These are phyloP conservation scores for Cerastis rubricosa DNA, from an alignment of 2,888 invertebrate genomes.

Conservation along the genomic window DNA sequence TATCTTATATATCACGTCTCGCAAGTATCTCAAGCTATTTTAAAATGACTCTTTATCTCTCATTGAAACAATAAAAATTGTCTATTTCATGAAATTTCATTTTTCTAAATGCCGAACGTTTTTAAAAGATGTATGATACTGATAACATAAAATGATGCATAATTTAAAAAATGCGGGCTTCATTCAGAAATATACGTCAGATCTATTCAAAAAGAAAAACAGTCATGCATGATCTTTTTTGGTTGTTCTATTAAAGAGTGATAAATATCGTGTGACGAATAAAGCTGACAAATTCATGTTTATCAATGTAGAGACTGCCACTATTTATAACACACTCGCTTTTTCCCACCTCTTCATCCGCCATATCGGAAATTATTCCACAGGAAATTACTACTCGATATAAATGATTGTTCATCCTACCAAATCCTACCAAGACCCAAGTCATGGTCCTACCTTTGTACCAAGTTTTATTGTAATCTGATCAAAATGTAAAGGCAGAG, in stretches of 20 bases:
- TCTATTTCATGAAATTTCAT: too few relatives aligned
- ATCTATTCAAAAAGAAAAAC: constrained; percentile 2
- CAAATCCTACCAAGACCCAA: background rate
- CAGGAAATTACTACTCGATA: background rate
- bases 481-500: background rate
- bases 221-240: constrained; percentile 7
- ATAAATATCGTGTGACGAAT: background rate
- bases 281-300: constrained; percentile 12
- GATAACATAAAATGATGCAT: background rate
- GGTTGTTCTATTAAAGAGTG: background rate
- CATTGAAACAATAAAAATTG: background rate
- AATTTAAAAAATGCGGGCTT: background rate
- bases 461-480: background rate
- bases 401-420: background rate
- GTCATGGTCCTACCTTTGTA: background rate
- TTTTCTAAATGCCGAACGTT: too few relatives aligned
- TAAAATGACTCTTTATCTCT: too few relatives aligned
- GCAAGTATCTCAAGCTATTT: background rate
- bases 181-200: background rate
- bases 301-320: background rate
- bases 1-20: background rate
- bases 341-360: background rate
- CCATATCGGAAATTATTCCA: background rate
- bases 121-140: background rate
- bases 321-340: background rate